Base-by-base conservation (phyloP, 2,797 vertebrate species). In the Aselliscus stoliczkanus region DNA sequence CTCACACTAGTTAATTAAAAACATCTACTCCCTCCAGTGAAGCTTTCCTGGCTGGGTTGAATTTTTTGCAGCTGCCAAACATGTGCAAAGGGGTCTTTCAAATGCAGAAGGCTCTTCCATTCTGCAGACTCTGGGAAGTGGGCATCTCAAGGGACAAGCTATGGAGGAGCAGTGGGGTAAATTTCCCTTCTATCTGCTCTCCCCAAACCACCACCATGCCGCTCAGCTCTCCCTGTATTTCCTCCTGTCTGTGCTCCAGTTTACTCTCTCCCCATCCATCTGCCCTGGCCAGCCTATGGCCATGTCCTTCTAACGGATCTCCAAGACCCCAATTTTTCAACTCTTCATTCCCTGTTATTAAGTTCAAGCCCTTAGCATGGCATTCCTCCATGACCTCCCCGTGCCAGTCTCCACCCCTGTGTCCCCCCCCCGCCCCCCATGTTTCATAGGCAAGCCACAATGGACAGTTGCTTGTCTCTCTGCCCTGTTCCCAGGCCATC, bases 1-100 rank as follows among this genome's bases (percentile, higher is more conserved):
- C 44, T 97, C 85, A 12, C 31, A 25, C 1, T 14, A 79, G 52
- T 92, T 93, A 56, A 87, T 93, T 95, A 92, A 60, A 97, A 94
- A 54, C 42, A 52, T 70, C 85, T 52, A n/a, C 44, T 83, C 52
- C 88, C 37, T 6, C 67, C 34, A 54, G 25, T 6, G 25, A 95
- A 75, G 42, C 4, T 69, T 83, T 47, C 10, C 2, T 2, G 29
- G 9, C 52, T 2, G 20, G 27, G 56, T 20, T 70, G 73, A 83
- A 85, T 84, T 56, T 12, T 82, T 82, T 88, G 50, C 50, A 62
- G 56, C 81, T 86, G 58, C 62, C 77, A 89, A 47, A 81, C 21
- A 29, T 5, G 18, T 42, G 34, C 27, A 56, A 86, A 87, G 29
- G 18, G 62, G 7, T 86, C 3, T 79, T 79, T 73, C 42, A 37